Percentiles rank a stretch among this genome's conserved stretches.
Evolutionary conservation across 2,888 invertebrate genomes (phyloP).

Genomic region (Eudiplozoon nipponicum): DNA sequence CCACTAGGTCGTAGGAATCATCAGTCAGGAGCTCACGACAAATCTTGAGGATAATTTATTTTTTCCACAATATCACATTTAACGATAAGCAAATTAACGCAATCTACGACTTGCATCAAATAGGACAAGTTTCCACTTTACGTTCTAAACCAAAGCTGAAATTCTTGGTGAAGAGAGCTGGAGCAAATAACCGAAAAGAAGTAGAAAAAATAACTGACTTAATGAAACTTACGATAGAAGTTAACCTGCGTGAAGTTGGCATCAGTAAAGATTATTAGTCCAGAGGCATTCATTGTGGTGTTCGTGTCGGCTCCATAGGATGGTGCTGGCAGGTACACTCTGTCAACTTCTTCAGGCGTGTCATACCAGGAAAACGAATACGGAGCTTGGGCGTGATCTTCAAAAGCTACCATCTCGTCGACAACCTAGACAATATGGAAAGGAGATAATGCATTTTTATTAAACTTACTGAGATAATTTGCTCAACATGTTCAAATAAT

Average conservation of each 20-base stretch:
- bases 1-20: no score
- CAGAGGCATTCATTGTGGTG: conserved; percentile 33
- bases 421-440: conserved; percentile 20
- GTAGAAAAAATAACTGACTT: neutral
- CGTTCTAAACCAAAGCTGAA: no score
- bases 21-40: no score
- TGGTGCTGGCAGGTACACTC: conserved; percentile 37
- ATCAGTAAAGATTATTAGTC: conserved; percentile 60
- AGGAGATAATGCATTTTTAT: no score
- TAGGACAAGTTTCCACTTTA: no score
- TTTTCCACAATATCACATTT: no score
- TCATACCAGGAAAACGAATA: conserved; percentile 23
- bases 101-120: no score
- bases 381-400: conserved; percentile 22
- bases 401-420: conserved; percentile 24
- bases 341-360: conserved; percentile 22
- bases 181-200: neutral
- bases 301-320: conserved; percentile 71
- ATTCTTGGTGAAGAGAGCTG: no score
- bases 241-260: conserved; percentile 31
- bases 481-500: no score
- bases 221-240: conserved; percentile 18
- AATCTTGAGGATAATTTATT: no score
- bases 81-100: no score
- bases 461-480: no score